phyloP scores from a whole-genome alignment of 2,888 invertebrate genomes.

The Pyrrhosoma nymphula region DNA sequence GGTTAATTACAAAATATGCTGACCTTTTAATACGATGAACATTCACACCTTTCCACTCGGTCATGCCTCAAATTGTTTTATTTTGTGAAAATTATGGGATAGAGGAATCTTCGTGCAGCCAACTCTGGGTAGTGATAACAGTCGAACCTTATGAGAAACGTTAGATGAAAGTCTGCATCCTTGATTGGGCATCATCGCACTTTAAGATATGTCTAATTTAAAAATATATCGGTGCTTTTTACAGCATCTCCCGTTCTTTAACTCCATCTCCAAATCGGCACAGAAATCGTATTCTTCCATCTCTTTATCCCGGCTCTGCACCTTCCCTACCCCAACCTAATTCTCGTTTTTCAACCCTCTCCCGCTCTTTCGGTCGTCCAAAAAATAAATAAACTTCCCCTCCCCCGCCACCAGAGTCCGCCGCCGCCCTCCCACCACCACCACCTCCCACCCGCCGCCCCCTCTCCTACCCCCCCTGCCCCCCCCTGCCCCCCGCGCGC shows the following conservation, averaged over 20 bases:
- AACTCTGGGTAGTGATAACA: too few species aligned
- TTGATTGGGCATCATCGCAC: too few species aligned
- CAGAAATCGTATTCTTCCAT: slow-evolving; percentile 16
- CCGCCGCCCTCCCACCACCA: not conserved
- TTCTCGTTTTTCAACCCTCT: not conserved
- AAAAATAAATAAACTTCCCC: not conserved
- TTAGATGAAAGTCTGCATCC: too few species aligned
- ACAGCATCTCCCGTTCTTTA: not conserved
- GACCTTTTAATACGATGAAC: too few species aligned
- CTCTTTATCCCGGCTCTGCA: not conserved
- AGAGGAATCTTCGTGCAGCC: too few species aligned
- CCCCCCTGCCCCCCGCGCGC: not conserved
- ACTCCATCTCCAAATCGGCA: not conserved
- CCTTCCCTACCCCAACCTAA: slow-evolving; percentile 23
- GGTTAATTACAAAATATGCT: too few species aligned
- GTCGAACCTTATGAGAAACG: too few species aligned
- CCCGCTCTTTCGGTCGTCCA: not conserved
- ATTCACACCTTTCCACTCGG: too few species aligned
- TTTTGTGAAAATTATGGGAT: too few species aligned
- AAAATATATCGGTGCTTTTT: not conserved
- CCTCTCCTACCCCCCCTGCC: not conserved
- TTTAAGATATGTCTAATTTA: too few species aligned
- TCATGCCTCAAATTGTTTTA: too few species aligned
- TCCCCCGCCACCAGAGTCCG: not conserved
- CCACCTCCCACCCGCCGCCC: not conserved